These are phyloP conservation scores for Eulacestoma nigropectus DNA, from an alignment of 2,113 vertebrate species.

Conservation along the genomic window DNA sequence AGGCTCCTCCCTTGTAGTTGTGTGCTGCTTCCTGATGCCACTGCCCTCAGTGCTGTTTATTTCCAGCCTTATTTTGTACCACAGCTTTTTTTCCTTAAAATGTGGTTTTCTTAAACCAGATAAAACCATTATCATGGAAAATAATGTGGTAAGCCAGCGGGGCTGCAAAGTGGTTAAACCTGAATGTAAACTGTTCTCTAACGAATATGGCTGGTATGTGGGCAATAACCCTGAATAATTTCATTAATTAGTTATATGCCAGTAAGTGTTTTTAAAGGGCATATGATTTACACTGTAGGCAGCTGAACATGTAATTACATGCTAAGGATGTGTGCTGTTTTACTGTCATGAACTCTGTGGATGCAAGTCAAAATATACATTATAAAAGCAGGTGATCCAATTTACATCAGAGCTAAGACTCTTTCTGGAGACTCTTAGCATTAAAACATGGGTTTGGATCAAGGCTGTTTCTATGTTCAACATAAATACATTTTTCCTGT, in stretches of 20 bases:
- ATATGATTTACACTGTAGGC: not conserved
- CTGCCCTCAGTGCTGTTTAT: not conserved
- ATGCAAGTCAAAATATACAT: not conserved
- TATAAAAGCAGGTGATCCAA: not conserved
- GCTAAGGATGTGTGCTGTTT: not conserved
- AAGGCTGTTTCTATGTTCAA: not conserved
- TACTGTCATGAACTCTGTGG: not conserved
- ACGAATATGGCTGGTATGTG: not conserved
- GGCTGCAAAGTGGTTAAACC: constrained; percentile 9
- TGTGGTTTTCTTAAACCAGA: not conserved
- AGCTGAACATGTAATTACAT: constrained; percentile 3
- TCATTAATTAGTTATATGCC: constrained; percentile 18
- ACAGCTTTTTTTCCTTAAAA: not conserved
- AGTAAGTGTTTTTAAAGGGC: constrained; percentile 21
- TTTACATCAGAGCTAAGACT: not conserved
- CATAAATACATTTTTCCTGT: not conserved
- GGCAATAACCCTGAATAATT: constrained; percentile 13
- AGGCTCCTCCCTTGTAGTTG: not conserved
- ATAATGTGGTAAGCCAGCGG: not conserved
- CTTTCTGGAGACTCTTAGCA: not conserved
- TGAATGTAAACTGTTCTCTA: constrained; percentile 4
- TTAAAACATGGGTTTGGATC: not conserved
- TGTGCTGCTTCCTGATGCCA: not conserved
- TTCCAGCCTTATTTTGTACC: not conserved
- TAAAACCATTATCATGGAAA: constrained; percentile 16